A percentile compares a stretch with the other conserved stretches of the same genome.
Evolutionary conservation across 35 echinoderm and acorn worm genomes (phyloP).

Genomic region (Apostichopus californicus): DNA sequence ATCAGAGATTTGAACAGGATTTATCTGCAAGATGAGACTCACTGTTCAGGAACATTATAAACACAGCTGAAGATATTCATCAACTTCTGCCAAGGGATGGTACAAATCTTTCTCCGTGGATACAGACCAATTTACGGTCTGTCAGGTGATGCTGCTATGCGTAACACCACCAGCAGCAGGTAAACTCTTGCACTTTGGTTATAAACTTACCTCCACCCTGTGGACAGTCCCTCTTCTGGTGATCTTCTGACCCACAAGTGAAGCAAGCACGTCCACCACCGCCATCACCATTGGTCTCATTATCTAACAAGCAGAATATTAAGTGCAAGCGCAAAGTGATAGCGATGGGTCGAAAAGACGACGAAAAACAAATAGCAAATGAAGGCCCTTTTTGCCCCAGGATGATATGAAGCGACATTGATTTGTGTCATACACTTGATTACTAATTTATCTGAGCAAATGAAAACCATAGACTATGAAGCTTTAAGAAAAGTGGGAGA

Average conservation of each 20-base stretch:
- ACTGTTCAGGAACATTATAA: not conserved
- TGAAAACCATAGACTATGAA: too few relatives aligned
- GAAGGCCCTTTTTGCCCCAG: not conserved
- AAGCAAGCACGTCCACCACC: constrained; percentile 49
- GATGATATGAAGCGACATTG: too few relatives aligned
- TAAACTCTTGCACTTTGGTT: not conserved
- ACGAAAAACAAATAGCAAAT: not conserved
- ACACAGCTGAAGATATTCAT: not conserved
- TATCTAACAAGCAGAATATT: not conserved
- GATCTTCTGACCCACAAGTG: constrained; percentile 75
- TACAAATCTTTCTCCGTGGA: not conserved
- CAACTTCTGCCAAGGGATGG: not conserved
- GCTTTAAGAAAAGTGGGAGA: too few relatives aligned
- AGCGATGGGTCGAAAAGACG: not conserved
- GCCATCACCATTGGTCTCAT: not conserved
- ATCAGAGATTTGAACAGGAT: too few relatives aligned
- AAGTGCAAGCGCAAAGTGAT: not conserved
- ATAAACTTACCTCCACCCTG: constrained; percentile 1
- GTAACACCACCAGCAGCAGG: not conserved
- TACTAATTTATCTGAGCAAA: too few relatives aligned
- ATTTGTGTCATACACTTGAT: too few relatives aligned
- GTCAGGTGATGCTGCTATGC: not conserved
- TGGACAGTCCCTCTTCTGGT: constrained; percentile 70
- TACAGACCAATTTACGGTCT: not conserved
- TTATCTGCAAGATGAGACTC: too few relatives aligned